These are phyloP conservation scores for Hipposideros armiger DNA, from an alignment of 2,113 vertebrate species.

Conservation along the genomic window DNA sequence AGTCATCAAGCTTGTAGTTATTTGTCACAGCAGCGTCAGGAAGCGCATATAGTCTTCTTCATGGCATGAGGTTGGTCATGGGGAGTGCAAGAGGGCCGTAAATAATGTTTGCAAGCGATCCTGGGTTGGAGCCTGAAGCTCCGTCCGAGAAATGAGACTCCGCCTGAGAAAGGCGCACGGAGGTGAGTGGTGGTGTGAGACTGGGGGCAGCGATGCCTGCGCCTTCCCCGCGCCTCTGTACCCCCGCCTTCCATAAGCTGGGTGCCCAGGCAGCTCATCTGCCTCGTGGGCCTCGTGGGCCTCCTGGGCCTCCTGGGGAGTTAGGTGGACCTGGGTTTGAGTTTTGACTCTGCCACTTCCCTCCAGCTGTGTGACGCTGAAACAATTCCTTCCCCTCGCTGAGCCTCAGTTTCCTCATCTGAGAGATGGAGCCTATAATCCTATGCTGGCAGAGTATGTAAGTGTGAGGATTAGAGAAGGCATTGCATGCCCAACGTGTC, in stretches of 20 bases:
- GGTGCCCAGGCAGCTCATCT: rapidly evolving
- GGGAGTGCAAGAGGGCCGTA: neutral
- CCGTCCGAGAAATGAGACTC: neutral
- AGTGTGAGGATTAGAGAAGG: neutral
- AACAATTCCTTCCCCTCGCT: neutral
- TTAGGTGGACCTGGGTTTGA: neutral
- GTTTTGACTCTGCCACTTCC: neutral
- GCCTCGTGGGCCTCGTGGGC: rapidly evolving
- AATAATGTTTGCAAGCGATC: neutral
- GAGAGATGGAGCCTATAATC: too few species aligned
- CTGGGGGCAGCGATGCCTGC: too few species aligned
- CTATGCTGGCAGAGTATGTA: neutral
- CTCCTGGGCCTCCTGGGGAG: neutral
- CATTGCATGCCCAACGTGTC: rapidly evolving
- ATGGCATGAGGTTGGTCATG: too few species aligned
- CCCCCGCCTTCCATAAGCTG: rapidly evolving
- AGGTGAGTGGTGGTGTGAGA: neutral
- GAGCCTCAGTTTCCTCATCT: neutral
- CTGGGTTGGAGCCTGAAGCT: neutral
- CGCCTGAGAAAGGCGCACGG: neutral
- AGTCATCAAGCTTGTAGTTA: neutral
- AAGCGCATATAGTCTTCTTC: neutral
- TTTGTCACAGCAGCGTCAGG: neutral
- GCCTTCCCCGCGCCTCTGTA: rapidly evolving
- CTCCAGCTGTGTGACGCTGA: neutral